Conservation (phyloP, 2,797 vertebrate genomes). For the Enteromius fasciolatus region DNA sequence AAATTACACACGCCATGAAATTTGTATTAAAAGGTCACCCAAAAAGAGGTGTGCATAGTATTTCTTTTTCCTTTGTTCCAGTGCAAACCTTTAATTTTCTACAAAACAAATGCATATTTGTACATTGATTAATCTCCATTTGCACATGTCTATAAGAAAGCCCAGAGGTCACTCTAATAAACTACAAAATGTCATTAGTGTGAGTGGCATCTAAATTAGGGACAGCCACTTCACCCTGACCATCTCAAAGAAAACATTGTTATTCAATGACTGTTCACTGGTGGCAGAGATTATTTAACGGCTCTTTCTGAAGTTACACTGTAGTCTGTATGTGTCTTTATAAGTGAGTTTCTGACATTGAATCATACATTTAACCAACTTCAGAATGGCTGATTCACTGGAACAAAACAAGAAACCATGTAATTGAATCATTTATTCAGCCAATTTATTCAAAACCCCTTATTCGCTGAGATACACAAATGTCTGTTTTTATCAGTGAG, state of each 20-base stretch:
- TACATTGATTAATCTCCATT: slow-evolving; percentile 34
- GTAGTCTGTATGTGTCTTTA: background rate
- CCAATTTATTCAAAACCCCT: background rate
- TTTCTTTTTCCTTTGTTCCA: slow-evolving; percentile 29
- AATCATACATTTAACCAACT: background rate
- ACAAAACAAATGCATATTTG: slow-evolving; percentile 42
- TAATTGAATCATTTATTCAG: background rate
- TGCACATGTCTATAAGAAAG: slow-evolving; percentile 20
- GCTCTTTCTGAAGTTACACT: background rate
- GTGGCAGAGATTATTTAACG: background rate
- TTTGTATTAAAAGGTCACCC: slow-evolving; percentile 40
- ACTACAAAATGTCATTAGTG: slow-evolving; percentile 24
- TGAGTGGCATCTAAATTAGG: slow-evolving; percentile 35
- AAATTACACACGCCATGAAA: slow-evolving; percentile 44
- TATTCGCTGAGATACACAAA: too few relatives aligned
- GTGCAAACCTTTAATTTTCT: slow-evolving; percentile 36
- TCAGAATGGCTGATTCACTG: background rate
- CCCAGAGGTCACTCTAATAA: slow-evolving; percentile 16
- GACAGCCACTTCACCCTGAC: background rate
- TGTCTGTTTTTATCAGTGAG: background rate
- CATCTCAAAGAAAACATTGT: slow-evolving; percentile 14
- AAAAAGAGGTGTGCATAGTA: slow-evolving; percentile 11
- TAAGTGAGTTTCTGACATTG: background rate
- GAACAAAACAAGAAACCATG: background rate
- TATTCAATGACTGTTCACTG: background rate